These are phyloP conservation scores for Campylomormyrus numenius DNA, from an alignment of 2,113 vertebrate genomes.

Conservation along the genomic window DNA sequence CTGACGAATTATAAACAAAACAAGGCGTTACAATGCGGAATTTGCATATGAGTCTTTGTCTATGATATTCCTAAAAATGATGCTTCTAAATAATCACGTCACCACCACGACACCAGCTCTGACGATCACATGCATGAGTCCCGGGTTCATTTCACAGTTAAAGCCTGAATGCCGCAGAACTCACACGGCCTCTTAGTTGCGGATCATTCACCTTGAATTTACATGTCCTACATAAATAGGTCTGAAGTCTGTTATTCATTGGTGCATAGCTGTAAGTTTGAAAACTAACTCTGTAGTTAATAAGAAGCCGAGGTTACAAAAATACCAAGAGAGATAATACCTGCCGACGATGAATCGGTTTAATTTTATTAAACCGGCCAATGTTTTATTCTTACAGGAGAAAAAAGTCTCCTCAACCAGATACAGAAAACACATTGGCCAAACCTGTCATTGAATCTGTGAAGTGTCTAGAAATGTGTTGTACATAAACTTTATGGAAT, in stretches of 20 bases:
- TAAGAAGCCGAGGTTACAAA: background rate
- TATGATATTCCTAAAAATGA: background rate
- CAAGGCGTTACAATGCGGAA: background rate
- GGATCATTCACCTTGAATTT: background rate
- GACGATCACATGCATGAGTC: background rate
- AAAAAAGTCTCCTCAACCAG: background rate
- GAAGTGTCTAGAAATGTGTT: background rate
- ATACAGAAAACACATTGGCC: background rate
- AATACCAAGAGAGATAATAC: background rate
- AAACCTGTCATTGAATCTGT: background rate
- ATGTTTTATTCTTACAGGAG: background rate
- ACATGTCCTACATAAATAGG: background rate
- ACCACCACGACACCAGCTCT: background rate
- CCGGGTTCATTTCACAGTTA: background rate
- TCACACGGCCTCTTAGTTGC: background rate
- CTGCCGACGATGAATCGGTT: background rate
- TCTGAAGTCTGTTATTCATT: background rate
- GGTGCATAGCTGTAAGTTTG: background rate
- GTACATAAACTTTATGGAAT: background rate
- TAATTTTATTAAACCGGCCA: background rate
- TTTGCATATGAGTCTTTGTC: background rate
- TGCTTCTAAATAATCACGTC: background rate
- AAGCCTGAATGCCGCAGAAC: background rate
- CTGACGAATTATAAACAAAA: background rate
- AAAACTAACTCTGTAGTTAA: background rate